These are phyloP conservation scores for Orcinus orca DNA, from an alignment of 2,113 vertebrate species.

Conservation along the genomic window DNA sequence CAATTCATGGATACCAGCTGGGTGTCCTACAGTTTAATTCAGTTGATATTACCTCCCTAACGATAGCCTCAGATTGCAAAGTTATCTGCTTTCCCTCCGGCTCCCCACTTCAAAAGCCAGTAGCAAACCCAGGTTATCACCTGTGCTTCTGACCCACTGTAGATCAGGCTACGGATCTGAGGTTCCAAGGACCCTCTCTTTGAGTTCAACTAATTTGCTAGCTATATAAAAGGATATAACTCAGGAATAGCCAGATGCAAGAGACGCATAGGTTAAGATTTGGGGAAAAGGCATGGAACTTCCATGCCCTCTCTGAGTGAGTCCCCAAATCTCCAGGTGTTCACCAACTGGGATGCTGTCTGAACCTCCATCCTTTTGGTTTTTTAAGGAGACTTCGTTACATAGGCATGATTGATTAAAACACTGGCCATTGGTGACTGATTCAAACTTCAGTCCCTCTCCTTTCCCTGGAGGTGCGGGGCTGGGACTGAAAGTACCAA, in stretches of 20 bases:
- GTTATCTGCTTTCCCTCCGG: neutral
- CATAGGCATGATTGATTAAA: neutral
- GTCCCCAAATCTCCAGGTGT: neutral
- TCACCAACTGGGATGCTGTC: neutral
- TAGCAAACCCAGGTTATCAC: neutral
- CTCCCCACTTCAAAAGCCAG: neutral
- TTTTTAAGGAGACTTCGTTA: neutral
- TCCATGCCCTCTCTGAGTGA: neutral
- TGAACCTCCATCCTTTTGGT: neutral
- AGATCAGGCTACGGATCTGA: neutral
- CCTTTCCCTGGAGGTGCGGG: neutral
- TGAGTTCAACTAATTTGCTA: neutral
- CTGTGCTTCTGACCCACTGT: neutral
- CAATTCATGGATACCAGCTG: neutral
- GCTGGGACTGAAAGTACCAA: neutral
- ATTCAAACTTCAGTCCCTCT: neutral
- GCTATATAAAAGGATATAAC: neutral
- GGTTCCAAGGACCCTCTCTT: neutral
- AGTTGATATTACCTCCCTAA: neutral
- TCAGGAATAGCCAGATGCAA: neutral
- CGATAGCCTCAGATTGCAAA: neutral
- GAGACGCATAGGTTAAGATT: neutral
- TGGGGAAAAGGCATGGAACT: neutral
- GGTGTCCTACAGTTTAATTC: neutral
- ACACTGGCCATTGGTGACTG: neutral